phyloP scores from a whole-genome alignment of 2,113 vertebrate genomes.

The Halcyon malimbica region DNA sequence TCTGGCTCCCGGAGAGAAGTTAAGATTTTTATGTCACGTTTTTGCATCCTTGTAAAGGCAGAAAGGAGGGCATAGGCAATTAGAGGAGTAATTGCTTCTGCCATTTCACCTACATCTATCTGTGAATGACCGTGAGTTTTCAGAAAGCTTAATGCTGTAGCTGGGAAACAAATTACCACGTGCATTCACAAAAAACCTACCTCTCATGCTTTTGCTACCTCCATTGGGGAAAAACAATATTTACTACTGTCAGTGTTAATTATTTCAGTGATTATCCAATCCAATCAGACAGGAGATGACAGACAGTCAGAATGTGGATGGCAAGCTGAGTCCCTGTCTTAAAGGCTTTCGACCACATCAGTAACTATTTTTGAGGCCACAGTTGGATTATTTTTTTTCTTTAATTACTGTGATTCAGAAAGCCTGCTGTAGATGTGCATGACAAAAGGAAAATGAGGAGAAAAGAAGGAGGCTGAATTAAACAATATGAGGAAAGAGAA shows the following conservation, averaged over 20 bases:
- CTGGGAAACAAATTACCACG: neutral
- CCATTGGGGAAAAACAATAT: neutral
- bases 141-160: neutral
- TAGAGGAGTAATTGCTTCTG: neutral
- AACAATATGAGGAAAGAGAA: constrained; percentile 47
- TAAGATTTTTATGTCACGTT: rapidly evolving
- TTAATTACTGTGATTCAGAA: neutral
- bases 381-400: neutral
- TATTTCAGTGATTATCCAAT: neutral
- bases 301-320: neutral
- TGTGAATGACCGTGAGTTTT: neutral
- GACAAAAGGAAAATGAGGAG: constrained; percentile 8
- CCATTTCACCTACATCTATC: neutral
- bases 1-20: neutral
- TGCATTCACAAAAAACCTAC: neutral
- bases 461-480: neutral
- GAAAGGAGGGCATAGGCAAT: neutral
- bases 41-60: neutral
- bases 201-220: neutral
- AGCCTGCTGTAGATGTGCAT: neutral
- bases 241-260: neutral
- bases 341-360: neutral
- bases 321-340: neutral
- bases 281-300: neutral
- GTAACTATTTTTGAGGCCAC: neutral